Evolutionary conservation across 2,113 vertebrate genomes (phyloP).

Genomic region (Rhadina sibilatrix): DNA sequence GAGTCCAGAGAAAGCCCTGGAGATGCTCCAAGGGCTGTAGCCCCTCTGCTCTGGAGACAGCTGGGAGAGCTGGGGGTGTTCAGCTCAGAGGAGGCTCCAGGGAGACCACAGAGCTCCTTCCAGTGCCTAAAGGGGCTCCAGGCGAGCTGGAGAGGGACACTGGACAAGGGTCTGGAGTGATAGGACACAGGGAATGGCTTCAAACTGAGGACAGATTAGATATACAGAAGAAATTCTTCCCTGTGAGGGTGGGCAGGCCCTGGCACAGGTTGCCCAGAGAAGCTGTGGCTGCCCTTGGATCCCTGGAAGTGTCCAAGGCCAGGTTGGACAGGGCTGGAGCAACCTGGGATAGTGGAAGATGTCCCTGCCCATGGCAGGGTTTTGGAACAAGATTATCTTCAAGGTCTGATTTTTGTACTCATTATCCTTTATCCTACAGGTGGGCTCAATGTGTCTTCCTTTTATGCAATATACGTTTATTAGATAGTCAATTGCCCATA

Average conservation of each 20-base stretch:
- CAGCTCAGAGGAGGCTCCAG: background rate
- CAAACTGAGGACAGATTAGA: background rate
- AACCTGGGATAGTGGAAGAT: accelerated
- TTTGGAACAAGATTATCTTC: background rate
- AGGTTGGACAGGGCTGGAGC: background rate
- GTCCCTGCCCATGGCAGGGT: background rate
- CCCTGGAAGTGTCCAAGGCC: background rate
- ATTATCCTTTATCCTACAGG: background rate
- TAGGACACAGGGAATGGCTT: background rate
- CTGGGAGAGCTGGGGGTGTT: background rate
- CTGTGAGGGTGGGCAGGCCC: background rate
- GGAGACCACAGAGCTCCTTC: background rate
- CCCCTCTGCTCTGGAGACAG: background rate
- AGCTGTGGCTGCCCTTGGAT: background rate
- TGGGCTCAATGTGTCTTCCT: background rate
- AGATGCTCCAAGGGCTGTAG: background rate
- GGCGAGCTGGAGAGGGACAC: background rate
- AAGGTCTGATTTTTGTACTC: background rate
- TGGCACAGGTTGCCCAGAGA: background rate
- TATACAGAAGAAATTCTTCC: background rate
- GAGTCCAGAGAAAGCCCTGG: background rate
- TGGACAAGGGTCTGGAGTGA: background rate
- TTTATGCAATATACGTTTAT: background rate
- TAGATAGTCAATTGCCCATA: background rate
- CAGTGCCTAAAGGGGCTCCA: background rate